A percentile compares a stretch with the other conserved stretches of the same genome.
Evolutionary conservation across 1,140 invertebrate genomes (phyloP).

Genomic region (Oreohelix idahoensis): DNA sequence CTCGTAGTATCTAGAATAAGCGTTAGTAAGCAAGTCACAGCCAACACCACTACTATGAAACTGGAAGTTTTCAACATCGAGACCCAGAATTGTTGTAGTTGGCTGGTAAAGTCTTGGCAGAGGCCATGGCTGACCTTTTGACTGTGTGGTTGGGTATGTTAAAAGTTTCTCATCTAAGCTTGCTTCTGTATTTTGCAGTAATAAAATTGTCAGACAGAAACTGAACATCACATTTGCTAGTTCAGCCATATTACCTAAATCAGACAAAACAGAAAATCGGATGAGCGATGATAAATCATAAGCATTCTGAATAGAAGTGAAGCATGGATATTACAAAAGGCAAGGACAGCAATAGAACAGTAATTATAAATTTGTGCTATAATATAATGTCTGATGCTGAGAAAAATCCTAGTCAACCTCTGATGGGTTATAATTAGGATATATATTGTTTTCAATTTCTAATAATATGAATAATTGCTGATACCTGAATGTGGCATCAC

Average conservation of each 20-base stretch:
- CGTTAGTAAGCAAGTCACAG: slow-evolving; percentile 54
- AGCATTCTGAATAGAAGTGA: too few relatives aligned
- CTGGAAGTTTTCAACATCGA: slow-evolving; percentile 55
- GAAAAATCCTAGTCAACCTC: too few relatives aligned
- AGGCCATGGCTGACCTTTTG: slow-evolving; percentile 60
- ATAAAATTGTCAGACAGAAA: neutral
- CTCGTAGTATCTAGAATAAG: slow-evolving; percentile 51
- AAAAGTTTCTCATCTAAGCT: slow-evolving; percentile 72
- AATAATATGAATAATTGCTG: too few relatives aligned
- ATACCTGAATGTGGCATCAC: too few relatives aligned
- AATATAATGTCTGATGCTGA: too few relatives aligned
- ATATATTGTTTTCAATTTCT: too few relatives aligned
- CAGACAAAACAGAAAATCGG: neutral
- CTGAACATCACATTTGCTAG: neutral
- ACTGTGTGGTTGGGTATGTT: neutral
- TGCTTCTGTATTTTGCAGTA: slow-evolving; percentile 68
- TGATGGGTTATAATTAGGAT: too few relatives aligned
- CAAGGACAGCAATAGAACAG: too few relatives aligned
- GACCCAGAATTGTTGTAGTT: slow-evolving; percentile 36
- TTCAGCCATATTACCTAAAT: neutral
- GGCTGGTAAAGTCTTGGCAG: slow-evolving; percentile 52
- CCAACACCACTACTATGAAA: slow-evolving; percentile 42
- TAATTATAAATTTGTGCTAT: too few relatives aligned
- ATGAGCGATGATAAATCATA: too few relatives aligned
- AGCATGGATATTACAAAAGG: too few relatives aligned